Conservation (phyloP, 2,888 invertebrate species). For the Buathra laborator region DNA sequence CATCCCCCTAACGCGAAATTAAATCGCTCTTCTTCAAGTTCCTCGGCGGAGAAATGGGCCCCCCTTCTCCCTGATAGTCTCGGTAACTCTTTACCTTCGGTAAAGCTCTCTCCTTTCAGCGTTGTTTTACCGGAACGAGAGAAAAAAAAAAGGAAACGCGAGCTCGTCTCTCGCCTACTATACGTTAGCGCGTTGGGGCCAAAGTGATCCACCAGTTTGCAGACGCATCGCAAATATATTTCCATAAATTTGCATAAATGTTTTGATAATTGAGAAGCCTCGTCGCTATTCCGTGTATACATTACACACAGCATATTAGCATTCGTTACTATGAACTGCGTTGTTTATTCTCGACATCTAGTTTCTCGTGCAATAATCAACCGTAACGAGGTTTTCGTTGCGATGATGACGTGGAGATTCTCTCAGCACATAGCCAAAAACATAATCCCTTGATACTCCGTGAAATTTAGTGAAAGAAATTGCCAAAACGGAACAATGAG, state of each 20-base stretch:
- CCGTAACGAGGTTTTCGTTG: conserved; percentile 9
- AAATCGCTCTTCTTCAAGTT: conserved; percentile 61
- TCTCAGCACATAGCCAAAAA: conserved; percentile 9
- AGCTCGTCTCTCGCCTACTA: conserved; percentile 45
- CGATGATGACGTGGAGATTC: not conserved
- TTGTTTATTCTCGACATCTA: conserved; percentile 28
- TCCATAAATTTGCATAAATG: conserved; percentile 84
- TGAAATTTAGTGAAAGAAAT: conserved; percentile 7
- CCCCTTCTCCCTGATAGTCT: not conserved
- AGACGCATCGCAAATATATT: conserved; percentile 81
- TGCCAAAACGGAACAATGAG: conserved; percentile 52
- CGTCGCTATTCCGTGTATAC: conserved; percentile 57
- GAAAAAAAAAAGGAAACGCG: not conserved
- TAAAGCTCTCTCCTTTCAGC: conserved; percentile 51
- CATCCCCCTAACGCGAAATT: conserved; percentile 64
- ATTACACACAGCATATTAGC: conserved; percentile 48
- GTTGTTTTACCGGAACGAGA: conserved; percentile 17
- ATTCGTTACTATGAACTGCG: conserved; percentile 37
- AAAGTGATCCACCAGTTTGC: conserved; percentile 72
- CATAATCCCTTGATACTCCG: conserved; percentile 8
- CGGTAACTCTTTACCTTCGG: conserved; percentile 52
- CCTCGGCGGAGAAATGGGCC: conserved; percentile 47
- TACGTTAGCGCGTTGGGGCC: conserved; percentile 72
- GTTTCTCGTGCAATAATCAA: conserved; percentile 35
- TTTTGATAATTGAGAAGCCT: conserved; percentile 82